Conservation (phyloP, 2,113 vertebrate species). For the Eurystomus gularis region DNA sequence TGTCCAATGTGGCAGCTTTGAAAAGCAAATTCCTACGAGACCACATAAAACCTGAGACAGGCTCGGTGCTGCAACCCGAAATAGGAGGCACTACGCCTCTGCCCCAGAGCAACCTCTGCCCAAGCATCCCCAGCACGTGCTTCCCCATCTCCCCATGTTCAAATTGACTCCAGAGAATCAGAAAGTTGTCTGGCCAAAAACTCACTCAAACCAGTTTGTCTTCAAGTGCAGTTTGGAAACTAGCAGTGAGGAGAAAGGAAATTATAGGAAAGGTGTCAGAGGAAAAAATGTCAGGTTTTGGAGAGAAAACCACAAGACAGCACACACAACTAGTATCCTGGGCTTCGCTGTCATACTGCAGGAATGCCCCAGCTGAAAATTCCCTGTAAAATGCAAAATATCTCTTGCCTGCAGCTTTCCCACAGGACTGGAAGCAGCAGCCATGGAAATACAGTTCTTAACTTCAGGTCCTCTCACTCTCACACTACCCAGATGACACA, state of each 20-base stretch:
- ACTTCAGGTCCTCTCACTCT: not conserved
- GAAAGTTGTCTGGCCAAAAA: not conserved
- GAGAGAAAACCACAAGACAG: not conserved
- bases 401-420: not conserved
- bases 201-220: not conserved
- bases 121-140: not conserved
- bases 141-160: not conserved
- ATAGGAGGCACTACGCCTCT: not conserved
- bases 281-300: not conserved
- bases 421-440: not conserved
- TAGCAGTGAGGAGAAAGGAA: not conserved
- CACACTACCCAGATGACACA: rapidly evolving
- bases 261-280: not conserved
- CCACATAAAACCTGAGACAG: not conserved
- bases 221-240: not conserved
- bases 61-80: rapidly evolving
- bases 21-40: not conserved
- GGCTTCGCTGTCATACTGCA: not conserved
- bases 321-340: not conserved
- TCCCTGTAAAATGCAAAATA: not conserved
- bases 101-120: rapidly evolving
- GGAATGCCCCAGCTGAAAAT: not conserved
- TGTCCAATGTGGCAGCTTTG: rapidly evolving
- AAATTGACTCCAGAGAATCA: not conserved
- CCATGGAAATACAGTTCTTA: not conserved